Evolutionary conservation across 2,113 vertebrate species (phyloP).

Genomic region (Verasper variegatus): DNA sequence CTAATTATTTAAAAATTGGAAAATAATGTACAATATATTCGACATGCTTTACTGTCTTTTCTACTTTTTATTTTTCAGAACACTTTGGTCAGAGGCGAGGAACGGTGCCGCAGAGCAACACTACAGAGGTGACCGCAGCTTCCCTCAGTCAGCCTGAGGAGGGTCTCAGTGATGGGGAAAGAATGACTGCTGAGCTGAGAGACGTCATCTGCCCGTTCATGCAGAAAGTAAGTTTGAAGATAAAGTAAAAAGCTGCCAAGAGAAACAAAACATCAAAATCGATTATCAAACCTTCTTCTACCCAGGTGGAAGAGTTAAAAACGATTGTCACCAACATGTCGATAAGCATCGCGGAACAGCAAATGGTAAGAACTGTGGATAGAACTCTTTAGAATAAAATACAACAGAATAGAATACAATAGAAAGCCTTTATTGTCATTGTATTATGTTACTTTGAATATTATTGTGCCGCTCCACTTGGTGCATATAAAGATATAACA

Average conservation of each 20-base stretch:
- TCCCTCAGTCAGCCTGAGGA: conserved; percentile 39
- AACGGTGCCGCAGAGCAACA: neutral
- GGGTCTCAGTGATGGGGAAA: conserved; percentile 83
- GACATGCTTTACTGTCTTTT: no score
- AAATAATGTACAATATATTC: no score
- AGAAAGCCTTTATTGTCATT: neutral
- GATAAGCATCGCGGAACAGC: conserved; percentile 77
- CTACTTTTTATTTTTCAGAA: conserved; percentile 19
- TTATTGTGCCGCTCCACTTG: no score
- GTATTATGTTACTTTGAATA: no score
- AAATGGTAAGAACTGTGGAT: conserved; percentile 79
- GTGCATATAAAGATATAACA: no score
- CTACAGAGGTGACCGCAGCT: neutral
- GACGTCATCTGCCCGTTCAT: conserved; percentile 86
- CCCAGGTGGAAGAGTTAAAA: conserved; percentile 90
- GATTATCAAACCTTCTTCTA: conserved; percentile 24
- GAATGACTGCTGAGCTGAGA: conserved; percentile 85
- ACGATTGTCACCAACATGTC: conserved; percentile 71
- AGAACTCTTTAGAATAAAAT: no score
- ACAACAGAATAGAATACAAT: neutral
- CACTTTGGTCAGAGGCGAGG: neutral
- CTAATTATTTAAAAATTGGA: no score
- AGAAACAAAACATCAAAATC: neutral
- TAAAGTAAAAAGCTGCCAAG: neutral
- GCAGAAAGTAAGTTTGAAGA: conserved; percentile 80